Evolutionary conservation across 2,888 invertebrate genomes (phyloP).

Genomic region (Glomeris marginata): DNA sequence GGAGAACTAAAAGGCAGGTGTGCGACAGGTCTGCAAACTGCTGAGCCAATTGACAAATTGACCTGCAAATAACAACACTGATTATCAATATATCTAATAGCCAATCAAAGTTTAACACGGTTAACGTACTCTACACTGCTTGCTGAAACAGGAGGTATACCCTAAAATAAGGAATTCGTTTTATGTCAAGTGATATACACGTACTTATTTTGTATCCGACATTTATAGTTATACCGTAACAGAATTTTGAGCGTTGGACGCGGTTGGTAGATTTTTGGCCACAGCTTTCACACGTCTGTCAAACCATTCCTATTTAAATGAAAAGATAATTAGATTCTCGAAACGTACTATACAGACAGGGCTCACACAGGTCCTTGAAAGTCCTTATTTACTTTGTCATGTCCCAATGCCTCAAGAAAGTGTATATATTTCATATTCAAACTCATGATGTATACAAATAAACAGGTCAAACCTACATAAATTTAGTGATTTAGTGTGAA

Average conservation of each 20-base stretch:
- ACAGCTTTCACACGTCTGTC: conserved; percentile 47
- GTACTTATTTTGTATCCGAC: no score
- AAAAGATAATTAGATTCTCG: conserved; percentile 12
- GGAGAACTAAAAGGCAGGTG: conserved; percentile 76
- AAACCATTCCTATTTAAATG: conserved; percentile 54
- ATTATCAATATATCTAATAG: background rate
- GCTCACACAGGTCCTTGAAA: no score
- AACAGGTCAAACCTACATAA: no score
- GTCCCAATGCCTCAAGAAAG: no score
- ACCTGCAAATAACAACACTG: conserved; percentile 5
- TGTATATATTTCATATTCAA: no score
- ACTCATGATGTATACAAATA: no score
- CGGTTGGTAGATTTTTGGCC: conserved; percentile 39
- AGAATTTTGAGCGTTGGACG: conserved; percentile 12
- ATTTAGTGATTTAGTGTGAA: no score
- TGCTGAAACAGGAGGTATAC: conserved; percentile 5
- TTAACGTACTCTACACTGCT: conserved; percentile 12
- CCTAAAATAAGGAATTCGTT: conserved; percentile 5
- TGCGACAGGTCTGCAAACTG: conserved; percentile 80
- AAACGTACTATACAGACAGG: no score
- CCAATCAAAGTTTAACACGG: background rate
- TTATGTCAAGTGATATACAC: conserved; percentile 6
- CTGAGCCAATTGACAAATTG: conserved; percentile 40
- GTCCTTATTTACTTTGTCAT: no score
- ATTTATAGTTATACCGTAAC: no score